A percentile compares a stretch with the other conserved stretches of the same genome.
Evolutionary conservation across 35 echinoderm and acorn worm genomes (phyloP).

Genomic region (Acanthaster planci): DNA sequence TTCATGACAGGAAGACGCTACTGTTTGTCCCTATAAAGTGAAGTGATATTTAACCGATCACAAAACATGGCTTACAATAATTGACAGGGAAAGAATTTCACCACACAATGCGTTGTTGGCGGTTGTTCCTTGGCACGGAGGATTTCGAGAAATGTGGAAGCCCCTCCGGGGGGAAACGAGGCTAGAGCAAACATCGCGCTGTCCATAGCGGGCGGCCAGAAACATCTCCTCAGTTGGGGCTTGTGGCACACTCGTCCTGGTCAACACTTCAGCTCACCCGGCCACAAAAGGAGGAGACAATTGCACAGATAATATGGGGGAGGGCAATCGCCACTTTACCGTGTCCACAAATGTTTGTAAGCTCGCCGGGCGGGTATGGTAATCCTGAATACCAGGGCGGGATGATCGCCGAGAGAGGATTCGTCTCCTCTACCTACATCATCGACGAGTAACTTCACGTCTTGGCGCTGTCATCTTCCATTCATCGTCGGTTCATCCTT

Average conservation of each 20-base stretch:
- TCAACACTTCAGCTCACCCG: not conserved
- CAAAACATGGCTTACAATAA: too few species aligned
- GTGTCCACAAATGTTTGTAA: conserved; percentile 9
- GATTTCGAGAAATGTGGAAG: not conserved
- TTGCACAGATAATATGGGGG: not conserved
- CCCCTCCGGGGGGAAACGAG: conserved; percentile 1
- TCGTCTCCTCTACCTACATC: not conserved
- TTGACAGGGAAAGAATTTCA: too few species aligned
- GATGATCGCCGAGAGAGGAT: not conserved
- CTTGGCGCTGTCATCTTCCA: too few species aligned
- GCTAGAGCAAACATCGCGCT: conserved; percentile 2
- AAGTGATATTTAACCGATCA: too few species aligned
- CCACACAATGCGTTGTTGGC: not conserved
- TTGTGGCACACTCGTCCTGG: not conserved
- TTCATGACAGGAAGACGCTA: too few species aligned
- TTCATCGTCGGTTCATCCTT: too few species aligned
- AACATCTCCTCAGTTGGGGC: too few species aligned
- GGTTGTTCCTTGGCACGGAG: not conserved
- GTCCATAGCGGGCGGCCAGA: not conserved
- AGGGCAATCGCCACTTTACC: not conserved
- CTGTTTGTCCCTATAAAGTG: too few species aligned
- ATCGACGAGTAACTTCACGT: not conserved
- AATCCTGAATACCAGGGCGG: not conserved
- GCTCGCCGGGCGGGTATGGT: not conserved
- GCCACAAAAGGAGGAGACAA: not conserved